A percentile compares a stretch with the other conserved stretches of the same genome.
phyloP scores from a whole-genome alignment of 2,113 vertebrate species.

The Neomonachus schauinslandi region DNA sequence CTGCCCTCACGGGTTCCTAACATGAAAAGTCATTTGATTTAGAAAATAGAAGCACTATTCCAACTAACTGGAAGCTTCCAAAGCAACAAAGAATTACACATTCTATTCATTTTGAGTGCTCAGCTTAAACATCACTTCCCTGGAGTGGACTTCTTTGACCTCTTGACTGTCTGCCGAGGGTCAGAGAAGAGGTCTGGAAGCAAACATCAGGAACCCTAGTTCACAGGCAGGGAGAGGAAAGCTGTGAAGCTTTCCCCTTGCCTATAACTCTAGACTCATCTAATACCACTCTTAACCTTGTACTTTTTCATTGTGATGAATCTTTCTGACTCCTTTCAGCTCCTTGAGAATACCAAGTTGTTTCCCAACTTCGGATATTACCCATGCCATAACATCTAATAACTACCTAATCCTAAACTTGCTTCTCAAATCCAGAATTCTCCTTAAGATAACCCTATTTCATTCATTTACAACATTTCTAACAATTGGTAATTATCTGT shows the following conservation, averaged over 20 bases:
- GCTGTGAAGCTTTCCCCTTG: background rate
- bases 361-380: background rate
- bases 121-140: background rate
- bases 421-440: background rate
- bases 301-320: background rate
- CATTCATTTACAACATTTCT: background rate
- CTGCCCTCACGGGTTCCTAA: background rate
- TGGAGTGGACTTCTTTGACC: background rate
- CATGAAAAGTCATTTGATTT: background rate
- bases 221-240: background rate
- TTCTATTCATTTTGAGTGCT: background rate
- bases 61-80: background rate
- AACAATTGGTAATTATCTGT: background rate
- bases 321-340: background rate
- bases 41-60: background rate
- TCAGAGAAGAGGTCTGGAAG: background rate
- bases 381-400: background rate
- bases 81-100: background rate
- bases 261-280: background rate
- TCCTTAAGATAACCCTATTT: background rate
- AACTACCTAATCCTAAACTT: background rate
- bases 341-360: background rate
- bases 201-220: background rate
- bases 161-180: background rate
- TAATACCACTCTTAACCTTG: background rate